Base-by-base conservation (phyloP, 64 coral and sea anemone genomes). In the Pocillopora verrucosa region DNA sequence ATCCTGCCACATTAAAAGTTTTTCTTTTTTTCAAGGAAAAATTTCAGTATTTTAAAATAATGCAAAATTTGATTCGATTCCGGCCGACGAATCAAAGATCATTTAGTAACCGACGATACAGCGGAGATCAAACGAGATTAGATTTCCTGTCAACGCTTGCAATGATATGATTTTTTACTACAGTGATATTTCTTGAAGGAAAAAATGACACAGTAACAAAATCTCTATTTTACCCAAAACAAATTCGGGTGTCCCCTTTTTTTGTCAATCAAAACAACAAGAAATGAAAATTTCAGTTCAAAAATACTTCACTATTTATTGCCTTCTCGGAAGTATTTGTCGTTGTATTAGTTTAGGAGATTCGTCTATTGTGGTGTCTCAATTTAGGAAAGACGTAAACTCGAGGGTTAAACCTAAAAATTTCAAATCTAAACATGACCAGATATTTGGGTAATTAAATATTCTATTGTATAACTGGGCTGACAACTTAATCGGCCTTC, bases 381-480 rank as follows among this genome's bases (percentile, higher is more conserved):
- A 10, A 22, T 25, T 26, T 1, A 70, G 67, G 10, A 70, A 70
- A 70, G n/a, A 1, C 4, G 67, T 22, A 67, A 67, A 25, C n/a
- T 70, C 67, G 22, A 56, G 16, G 22, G 13, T 58, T 19, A 25
- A 85, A 72, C 56, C 57, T 34, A 58, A 25, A 20, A 26, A 22
- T 62, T 25, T 7, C 6, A 16, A 85, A 72, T 72, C 37, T 38
- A 72, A 58, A 85, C 62, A 85, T 41, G 15, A 85, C 82, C 82
- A 16, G 63, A 57, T 85, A 85, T 85, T 85, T 85, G 22, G 38
- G 35, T 63, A 85, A 85, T 85, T 85, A 85, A 85, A 85, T 85
- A 85, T 85, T 85, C 82, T 65, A 85, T 85, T 85, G 82, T 85
- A 85, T 85, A 26, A 10, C 63, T 72, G 11, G 72, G 64, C 5